Evolutionary conservation across 53 echinoderm and acorn worm genomes (phyloP), one percentile per base, ranked within the genome.

Genomic region (Mesocentrotus franciscanus): DNA sequence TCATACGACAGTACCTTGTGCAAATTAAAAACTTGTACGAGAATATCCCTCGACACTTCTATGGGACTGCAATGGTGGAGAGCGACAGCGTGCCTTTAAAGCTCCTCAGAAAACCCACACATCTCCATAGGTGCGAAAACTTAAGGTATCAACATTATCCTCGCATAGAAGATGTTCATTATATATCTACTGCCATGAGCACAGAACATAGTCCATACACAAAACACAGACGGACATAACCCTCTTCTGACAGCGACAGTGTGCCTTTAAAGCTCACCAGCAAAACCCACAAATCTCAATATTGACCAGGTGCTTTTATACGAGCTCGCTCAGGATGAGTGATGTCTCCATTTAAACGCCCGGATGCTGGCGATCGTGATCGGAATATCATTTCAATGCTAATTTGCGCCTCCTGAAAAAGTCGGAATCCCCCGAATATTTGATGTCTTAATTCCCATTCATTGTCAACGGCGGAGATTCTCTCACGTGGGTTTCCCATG

Each of bases 271-370:
- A 58, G 22, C 91, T 58, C 35, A 35, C 9, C 91, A 66, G 66
- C 30, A 91, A 91, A 91, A 91, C 66, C 62, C 62, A 91, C 91
- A 66, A 66, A 66, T 93, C 93, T 60, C 93, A 81, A 78, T 81
- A 93, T 79, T 93, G 93, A 93, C 93, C 93, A 81, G 93, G 93
- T 93, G 93, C 93, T 93, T 81, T 93, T 81, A 79, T 92, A 56
- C 92, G 42, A 56, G 55, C 92, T 13, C 72, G 92, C 27, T 15
- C 62, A 24, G 64, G 42, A 94, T 94, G 95, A 94, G 55, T 94
- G 95, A 94, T 94, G 95, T 94, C 95, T 94, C 95, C 95, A 94
- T 94, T 94, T 94, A 85, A 93, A 94, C 70, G 39, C 85, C 85
- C 95, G 95, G 95, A 94, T 85, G 71, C 24, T 10, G 49, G 17